Evolutionary conservation across 92 coral and sea anemone genomes (phyloP).

Genomic region (Siderastrea siderea): DNA sequence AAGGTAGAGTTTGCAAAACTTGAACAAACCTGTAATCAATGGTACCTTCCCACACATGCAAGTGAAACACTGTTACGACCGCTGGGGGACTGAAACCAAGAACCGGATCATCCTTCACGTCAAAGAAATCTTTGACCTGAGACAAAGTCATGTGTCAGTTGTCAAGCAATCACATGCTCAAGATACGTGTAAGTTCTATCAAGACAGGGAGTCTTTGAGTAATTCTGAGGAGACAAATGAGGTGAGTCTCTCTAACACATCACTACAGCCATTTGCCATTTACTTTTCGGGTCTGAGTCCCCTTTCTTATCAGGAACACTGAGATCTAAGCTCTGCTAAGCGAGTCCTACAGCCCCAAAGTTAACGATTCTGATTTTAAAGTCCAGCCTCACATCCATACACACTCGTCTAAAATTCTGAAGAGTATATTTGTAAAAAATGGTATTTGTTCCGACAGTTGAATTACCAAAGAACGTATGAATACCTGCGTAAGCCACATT

Average conservation of each 20-base stretch:
- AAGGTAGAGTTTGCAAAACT: background rate
- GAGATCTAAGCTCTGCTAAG: no score
- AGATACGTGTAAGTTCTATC: no score
- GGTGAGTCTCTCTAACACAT: no score
- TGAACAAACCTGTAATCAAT: slow-evolving; percentile 87
- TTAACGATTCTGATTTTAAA: no score
- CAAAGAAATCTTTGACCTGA: slow-evolving; percentile 86
- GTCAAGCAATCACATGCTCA: background rate
- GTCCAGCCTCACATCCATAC: no score
- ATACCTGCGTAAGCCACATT: slow-evolving; percentile 94
- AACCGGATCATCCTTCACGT: slow-evolving; percentile 91
- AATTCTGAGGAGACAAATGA: no score
- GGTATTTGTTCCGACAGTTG: background rate
- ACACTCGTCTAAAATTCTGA: no score
- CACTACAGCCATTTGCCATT: no score
- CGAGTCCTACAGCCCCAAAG: no score
- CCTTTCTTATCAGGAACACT: no score
- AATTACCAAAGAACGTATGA: background rate
- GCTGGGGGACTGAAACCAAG: slow-evolving; percentile 96
- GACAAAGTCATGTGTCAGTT: background rate
- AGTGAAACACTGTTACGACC: slow-evolving; percentile 95
- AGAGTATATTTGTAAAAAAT: no score
- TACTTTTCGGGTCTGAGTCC: no score
- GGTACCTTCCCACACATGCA: slow-evolving; percentile 93
- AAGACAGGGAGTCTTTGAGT: background rate